phyloP scores from a whole-genome alignment of 2,797 vertebrate genomes.

The Momotus momota region DNA sequence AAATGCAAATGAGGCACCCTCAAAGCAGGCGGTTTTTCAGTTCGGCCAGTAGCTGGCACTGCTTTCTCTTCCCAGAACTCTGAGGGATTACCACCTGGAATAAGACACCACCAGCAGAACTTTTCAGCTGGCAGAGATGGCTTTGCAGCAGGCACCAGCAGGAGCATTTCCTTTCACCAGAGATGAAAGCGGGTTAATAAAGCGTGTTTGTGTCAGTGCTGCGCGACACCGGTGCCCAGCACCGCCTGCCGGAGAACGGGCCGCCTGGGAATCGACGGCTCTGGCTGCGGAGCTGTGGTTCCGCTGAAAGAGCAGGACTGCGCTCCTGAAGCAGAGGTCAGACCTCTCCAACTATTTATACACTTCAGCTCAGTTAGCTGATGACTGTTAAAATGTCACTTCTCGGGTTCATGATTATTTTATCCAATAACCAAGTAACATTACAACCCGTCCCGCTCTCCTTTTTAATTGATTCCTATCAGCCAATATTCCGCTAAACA shows the following conservation, averaged over 20 bases:
- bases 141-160: constrained; percentile 38
- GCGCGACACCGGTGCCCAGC: background rate
- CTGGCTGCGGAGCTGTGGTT: background rate
- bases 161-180: constrained; percentile 9
- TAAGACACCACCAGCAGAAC: background rate
- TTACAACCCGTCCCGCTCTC: background rate
- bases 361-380: background rate
- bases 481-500: background rate
- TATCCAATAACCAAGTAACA: background rate
- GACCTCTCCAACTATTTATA: background rate
- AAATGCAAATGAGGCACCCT: background rate
- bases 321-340: background rate
- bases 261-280: background rate
- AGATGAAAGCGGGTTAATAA: constrained; percentile 42
- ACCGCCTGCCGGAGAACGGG: fast-evolving
- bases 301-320: background rate
- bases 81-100: background rate
- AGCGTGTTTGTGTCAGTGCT: constrained; percentile 5
- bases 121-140: constrained; percentile 18
- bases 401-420: background rate
- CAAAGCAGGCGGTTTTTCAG: background rate
- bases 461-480: background rate
- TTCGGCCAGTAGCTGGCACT: constrained; percentile 19
- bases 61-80: background rate
- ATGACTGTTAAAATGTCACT: background rate